phyloP scores from a whole-genome alignment of 2,888 invertebrate genomes.

The Ophion ellenae region DNA sequence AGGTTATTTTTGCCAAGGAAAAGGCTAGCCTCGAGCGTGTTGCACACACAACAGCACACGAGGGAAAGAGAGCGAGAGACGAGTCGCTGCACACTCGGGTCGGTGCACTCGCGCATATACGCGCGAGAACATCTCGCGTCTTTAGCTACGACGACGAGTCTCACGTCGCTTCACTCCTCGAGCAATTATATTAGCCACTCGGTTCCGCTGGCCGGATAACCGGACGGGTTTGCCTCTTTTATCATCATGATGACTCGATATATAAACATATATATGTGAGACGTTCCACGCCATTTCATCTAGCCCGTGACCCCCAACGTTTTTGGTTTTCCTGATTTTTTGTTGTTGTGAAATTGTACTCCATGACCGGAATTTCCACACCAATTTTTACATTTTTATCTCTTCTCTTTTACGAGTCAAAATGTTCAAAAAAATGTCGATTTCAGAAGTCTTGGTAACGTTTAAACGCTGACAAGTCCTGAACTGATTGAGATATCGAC shows the following conservation, averaged over 20 bases:
- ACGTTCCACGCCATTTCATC: no score
- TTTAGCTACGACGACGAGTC: constrained; percentile 34
- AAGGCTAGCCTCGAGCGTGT: constrained; percentile 30
- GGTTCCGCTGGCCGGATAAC: constrained; percentile 68
- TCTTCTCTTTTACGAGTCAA: no score
- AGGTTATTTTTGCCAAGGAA: constrained; percentile 37
- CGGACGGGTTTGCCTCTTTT: constrained; percentile 26
- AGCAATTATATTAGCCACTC: constrained; percentile 75
- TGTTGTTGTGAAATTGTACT: no score
- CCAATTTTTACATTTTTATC: no score
- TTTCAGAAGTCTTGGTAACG: no score
- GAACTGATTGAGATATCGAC: no score
- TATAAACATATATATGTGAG: not conserved
- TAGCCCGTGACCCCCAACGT: no score
- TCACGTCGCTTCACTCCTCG: constrained; percentile 54
- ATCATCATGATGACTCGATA: constrained; percentile 1
- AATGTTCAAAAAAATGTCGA: no score
- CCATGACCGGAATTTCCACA: no score
- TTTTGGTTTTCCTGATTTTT: no score
- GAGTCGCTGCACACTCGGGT: constrained; percentile 34
- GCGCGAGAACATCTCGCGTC: constrained; percentile 24
- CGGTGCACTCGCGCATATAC: constrained; percentile 53
- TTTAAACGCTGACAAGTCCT: no score
- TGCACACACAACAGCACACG: constrained; percentile 60
- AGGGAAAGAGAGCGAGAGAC: constrained; percentile 65